These are phyloP conservation scores for Cataglyphis altisquamis DNA, from an alignment of 2,888 invertebrate species.

Conservation along the genomic window DNA sequence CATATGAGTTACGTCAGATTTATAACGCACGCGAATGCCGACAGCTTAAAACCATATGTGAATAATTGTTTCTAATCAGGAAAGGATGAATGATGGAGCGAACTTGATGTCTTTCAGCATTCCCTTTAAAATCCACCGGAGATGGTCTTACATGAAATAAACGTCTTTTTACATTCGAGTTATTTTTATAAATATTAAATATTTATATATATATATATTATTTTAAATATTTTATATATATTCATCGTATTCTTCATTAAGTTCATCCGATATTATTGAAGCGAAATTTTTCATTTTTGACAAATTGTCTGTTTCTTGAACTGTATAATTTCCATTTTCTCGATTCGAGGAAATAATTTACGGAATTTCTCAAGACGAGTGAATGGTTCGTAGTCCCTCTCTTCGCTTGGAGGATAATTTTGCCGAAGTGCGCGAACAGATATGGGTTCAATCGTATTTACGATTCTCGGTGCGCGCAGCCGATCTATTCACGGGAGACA, in stretches of 20 bases:
- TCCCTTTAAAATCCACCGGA: neutral
- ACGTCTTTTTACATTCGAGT: neutral
- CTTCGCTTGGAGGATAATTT: conserved; percentile 27
- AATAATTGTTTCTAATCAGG: conserved; percentile 26
- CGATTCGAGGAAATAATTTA: neutral
- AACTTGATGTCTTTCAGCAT: neutral
- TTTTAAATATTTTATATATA: too few relatives aligned
- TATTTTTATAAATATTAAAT: neutral
- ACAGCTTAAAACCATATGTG: conserved; percentile 18
- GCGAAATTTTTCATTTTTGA: neutral
- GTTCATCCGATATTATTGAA: neutral
- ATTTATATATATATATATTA: too few relatives aligned
- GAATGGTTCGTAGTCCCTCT: too few relatives aligned
- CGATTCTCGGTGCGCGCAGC: neutral
- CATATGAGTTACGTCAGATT: conserved; percentile 31
- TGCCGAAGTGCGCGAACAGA: conserved; percentile 2
- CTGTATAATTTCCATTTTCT: conserved; percentile 15
- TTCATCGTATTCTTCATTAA: neutral
- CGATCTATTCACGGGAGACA: conserved; percentile 35
- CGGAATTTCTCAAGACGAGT: conserved; percentile 8
- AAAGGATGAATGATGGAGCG: conserved; percentile 17
- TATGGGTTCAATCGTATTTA: conserved; percentile 41
- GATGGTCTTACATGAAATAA: too few relatives aligned
- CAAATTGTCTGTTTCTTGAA: neutral
- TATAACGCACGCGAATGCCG: conserved; percentile 30